A percentile compares a stretch with the other conserved stretches of the same genome.
Conservation (phyloP, 1,140 invertebrate species). For the Drosophila takahashii region DNA sequence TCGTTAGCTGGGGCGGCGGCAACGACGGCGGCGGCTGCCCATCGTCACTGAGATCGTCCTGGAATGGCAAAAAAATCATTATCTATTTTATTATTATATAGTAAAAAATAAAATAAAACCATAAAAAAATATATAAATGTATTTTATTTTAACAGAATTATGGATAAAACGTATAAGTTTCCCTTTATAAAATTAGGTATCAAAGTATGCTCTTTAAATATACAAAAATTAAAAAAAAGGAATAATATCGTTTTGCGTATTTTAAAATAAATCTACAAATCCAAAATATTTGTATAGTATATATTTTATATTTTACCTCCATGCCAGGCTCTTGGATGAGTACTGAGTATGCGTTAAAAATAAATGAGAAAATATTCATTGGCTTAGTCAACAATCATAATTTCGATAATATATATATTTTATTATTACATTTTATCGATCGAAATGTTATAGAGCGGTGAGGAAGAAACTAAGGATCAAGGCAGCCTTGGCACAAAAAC, state of each 20-base stretch:
- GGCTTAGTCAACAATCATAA: slow-evolving; percentile 43
- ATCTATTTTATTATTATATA: not conserved
- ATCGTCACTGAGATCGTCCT: slow-evolving; percentile 82
- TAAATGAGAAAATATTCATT: slow-evolving; percentile 55
- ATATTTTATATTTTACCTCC: too few species aligned
- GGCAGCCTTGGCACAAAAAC: slow-evolving; percentile 42
- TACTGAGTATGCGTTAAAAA: slow-evolving; percentile 79
- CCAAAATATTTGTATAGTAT: too few species aligned
- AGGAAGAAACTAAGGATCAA: slow-evolving; percentile 27
- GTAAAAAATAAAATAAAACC: too few species aligned
- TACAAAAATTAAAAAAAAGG: too few species aligned
- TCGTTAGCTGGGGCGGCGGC: slow-evolving; percentile 69
- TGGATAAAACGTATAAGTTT: too few species aligned
- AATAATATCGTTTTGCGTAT: too few species aligned
- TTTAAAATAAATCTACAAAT: too few species aligned
- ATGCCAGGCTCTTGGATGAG: slow-evolving; percentile 83
- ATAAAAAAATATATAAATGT: not conserved
- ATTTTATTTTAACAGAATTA: too few species aligned
- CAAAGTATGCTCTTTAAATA: too few species aligned
- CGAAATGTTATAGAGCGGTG: slow-evolving; percentile 44
- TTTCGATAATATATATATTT: slow-evolving; percentile 12
- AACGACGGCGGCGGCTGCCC: slow-evolving; percentile 77
- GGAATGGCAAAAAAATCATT: slow-evolving; percentile 3
- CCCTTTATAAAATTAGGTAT: too few species aligned
- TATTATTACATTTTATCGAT: slow-evolving; percentile 31